Evolutionary conservation across 2,888 invertebrate species (phyloP), one percentile per base, ranked within the genome.

Genomic region (Glyphotaelius pellucidus): DNA sequence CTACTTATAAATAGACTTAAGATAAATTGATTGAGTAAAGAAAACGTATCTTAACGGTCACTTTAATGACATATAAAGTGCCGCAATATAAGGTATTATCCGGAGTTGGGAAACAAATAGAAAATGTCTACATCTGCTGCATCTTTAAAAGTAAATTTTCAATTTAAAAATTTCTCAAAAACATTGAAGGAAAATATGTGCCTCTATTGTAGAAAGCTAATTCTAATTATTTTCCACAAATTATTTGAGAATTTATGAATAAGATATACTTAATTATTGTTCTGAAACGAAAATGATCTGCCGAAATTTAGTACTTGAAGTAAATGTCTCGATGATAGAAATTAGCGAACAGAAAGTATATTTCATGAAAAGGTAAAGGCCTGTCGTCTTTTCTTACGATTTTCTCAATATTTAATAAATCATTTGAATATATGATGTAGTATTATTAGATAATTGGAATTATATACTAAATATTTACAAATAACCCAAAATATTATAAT

Each of bases 121-220:
- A 42, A 42, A 30, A 11, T 30, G 30, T 86, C 38, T n/a, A 42
- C 5, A 15, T 83, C 83, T 25, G 35, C 35, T 83, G 83, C 35
- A 88, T 67, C 88, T 88, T 67, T 88, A 88, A 52, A 88, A 88
- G 88, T 35, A 88, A 88, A 67, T 88, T 88, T 88, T 88, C 88
- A 88, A 88, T 32, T 31, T 86, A 35, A 88, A 88, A 88, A 88
- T 67, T 32, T 88, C 88, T 88, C 67, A 88, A 88, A 88, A 86
- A 86, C 30, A 86, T 85, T 86, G 35, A 83, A 83, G 35, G 35
- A 83, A 83, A 35, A 83, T 35, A n/a, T 25, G 83, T 35, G 83
- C 83, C 83, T 15, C 31, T 81, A 32, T 25, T 81, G 67, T 67
- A 67, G 67, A 67, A 67, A n/a, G 25, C 67, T 67, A n/a, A 67